Conservation (phyloP, 2,113 vertebrate genomes). For the Pangasianodon gigas region DNA sequence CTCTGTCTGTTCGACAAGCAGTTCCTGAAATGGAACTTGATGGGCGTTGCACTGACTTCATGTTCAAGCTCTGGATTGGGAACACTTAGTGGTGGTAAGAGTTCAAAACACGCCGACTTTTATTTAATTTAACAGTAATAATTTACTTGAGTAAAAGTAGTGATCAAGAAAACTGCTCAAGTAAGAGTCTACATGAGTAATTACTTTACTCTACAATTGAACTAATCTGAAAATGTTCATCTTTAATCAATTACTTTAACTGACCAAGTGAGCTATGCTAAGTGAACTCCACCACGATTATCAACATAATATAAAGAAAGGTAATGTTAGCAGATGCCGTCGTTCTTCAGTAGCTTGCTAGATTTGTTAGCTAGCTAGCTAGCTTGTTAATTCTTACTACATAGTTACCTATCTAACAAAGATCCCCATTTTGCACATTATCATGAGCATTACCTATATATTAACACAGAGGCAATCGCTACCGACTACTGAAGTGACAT, state of each 20-base stretch:
- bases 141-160: not conserved
- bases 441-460: too few relatives aligned
- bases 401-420: too few relatives aligned
- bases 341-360: too few relatives aligned
- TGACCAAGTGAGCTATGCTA: not conserved
- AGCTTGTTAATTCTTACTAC: too few relatives aligned
- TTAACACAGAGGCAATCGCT: too few relatives aligned
- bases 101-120: not conserved
- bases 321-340: too few relatives aligned
- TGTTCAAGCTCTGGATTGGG: not conserved
- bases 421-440: too few relatives aligned
- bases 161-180: not conserved
- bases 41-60: not conserved
- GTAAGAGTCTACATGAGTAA: not conserved
- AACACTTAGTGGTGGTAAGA: not conserved
- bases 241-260: not conserved
- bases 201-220: not conserved
- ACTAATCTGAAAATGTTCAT: not conserved
- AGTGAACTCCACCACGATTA: not conserved
- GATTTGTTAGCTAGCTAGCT: too few relatives aligned
- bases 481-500: too few relatives aligned
- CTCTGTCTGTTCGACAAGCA: slow-evolving; percentile 32
- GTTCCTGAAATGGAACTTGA: slow-evolving; percentile 28
- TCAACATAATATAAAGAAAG: too few relatives aligned
- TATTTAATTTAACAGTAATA: not conserved